phyloP scores from a whole-genome alignment of 2,888 invertebrate genomes.

The Listrodromus nycthemerus region DNA sequence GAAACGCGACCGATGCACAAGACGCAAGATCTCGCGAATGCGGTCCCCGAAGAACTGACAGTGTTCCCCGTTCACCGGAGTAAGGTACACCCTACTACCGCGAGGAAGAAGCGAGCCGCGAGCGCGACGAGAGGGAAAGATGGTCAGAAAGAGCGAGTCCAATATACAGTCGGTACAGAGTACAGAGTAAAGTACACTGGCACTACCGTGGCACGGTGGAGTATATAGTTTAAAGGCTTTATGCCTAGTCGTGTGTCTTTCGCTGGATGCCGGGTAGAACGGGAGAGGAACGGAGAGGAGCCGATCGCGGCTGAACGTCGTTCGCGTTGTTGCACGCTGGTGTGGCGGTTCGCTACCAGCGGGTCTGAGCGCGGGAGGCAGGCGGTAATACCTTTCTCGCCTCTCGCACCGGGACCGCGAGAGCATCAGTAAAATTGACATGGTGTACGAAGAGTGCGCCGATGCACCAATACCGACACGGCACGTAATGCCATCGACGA shows the following conservation, averaged over 20 bases:
- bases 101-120: slow-evolving; percentile 57
- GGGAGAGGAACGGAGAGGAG: slow-evolving; percentile 54
- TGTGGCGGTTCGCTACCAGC: slow-evolving; percentile 45
- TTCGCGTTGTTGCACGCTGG: slow-evolving; percentile 14
- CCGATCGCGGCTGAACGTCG: slow-evolving; percentile 30
- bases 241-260: slow-evolving; percentile 31
- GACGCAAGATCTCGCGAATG: slow-evolving; percentile 73
- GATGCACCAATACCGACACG: slow-evolving; percentile 23
- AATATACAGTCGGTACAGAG: slow-evolving; percentile 13
- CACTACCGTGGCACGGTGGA: slow-evolving; percentile 14
- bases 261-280: slow-evolving; percentile 38
- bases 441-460: neutral
- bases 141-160: slow-evolving; percentile 33
- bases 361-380: slow-evolving; percentile 25
- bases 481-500: slow-evolving; percentile 2
- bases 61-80: slow-evolving; percentile 79
- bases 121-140: slow-evolving; percentile 17
- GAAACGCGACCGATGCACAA: slow-evolving; percentile 13
- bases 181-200: slow-evolving; percentile 51
- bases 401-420: slow-evolving; percentile 31
- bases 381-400: slow-evolving; percentile 47
- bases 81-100: slow-evolving; percentile 78
- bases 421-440: slow-evolving; percentile 45
- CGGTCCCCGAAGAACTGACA: slow-evolving; percentile 80
- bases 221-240: neutral